phyloP scores from a whole-genome alignment of 2,113 vertebrate species.

The Cebidichthys violaceus region DNA sequence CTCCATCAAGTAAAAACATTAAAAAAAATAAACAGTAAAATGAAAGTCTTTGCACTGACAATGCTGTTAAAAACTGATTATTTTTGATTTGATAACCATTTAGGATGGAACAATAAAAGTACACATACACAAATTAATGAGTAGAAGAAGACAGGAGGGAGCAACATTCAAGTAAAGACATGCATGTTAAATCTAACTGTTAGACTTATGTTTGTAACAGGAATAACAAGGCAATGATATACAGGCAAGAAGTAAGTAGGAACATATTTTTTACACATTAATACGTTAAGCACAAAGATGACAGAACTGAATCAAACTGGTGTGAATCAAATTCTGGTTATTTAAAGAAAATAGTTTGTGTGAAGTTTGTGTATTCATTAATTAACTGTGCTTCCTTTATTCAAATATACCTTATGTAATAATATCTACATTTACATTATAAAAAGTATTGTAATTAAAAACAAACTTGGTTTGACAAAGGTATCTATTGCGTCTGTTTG shows the following conservation, averaged over 20 bases:
- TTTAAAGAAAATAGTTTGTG: constrained; percentile 14
- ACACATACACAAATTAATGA: constrained; percentile 5
- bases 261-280: constrained; percentile 30
- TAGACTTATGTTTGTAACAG: neutral
- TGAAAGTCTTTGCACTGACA: neutral
- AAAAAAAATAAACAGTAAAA: neutral
- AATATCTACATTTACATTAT: neutral
- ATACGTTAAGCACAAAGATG: constrained; percentile 26
- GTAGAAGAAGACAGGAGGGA: neutral
- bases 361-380: constrained; percentile 5
- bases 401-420: neutral
- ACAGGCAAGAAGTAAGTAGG: constrained; percentile 11
- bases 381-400: neutral
- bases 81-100: neutral
- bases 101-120: neutral
- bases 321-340: constrained; percentile 27
- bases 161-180: neutral
- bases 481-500: neutral
- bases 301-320: constrained; percentile 41
- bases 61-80: neutral
- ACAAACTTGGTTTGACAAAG: neutral
- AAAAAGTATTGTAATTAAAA: neutral
- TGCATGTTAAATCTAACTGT: constrained; percentile 16
- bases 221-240: constrained; percentile 6
- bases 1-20: neutral